phyloP scores from a whole-genome alignment of 2,888 invertebrate genomes.

The Eupeodes latifasciatus region DNA sequence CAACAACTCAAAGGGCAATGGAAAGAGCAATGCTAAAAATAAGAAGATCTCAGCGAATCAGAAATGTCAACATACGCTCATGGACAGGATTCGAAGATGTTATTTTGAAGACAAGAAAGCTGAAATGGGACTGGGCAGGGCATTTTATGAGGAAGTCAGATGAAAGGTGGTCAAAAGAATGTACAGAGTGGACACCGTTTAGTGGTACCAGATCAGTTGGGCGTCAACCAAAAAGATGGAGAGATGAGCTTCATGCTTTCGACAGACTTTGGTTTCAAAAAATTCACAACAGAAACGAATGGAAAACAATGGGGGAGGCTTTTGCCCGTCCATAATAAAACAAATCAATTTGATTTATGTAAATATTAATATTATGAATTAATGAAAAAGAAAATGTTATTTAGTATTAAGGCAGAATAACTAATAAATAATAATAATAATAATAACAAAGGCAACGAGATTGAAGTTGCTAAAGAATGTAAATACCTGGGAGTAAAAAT shows the following conservation, averaged over 20 bases:
- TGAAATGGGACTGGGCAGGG: background rate
- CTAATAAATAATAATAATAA: no score
- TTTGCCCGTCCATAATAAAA: background rate
- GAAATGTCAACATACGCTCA: background rate
- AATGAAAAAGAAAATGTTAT: no score
- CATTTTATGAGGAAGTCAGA: conserved; percentile 1
- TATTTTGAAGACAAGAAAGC: no score
- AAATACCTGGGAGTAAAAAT: no score
- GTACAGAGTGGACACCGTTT: background rate
- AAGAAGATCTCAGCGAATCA: conserved; percentile 5
- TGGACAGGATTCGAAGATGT: no score
- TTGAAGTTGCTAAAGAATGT: no score
- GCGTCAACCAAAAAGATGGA: conserved; percentile 5
- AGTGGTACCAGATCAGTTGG: background rate
- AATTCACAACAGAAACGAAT: no score
- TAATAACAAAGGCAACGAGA: no score
- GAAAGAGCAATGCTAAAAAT: background rate
- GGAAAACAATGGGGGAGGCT: background rate
- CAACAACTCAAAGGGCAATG: conserved; percentile 8
- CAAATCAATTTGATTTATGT: no score
- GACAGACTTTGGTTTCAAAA: background rate
- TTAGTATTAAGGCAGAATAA: no score
- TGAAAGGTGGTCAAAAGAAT: background rate
- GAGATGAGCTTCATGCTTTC: background rate
- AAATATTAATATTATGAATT: no score